Base-by-base conservation (phyloP, 1,140 invertebrate species). In the Cydia fagiglandana region DNA sequence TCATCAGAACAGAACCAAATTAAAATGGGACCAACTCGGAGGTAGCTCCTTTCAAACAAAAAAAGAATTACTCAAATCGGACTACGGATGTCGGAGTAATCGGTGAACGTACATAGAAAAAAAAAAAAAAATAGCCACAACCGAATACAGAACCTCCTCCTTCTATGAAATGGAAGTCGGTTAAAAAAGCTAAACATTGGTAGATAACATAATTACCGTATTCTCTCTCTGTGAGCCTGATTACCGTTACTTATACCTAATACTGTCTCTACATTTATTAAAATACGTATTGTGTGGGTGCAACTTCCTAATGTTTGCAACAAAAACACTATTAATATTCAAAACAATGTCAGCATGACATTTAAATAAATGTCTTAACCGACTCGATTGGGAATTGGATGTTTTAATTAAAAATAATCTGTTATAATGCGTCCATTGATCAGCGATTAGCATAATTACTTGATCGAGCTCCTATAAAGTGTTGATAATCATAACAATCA, bases 321-420 rank as follows among this genome's bases (percentile, higher is more conserved):
- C n/a, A 41, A 45, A 70, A 70, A 70, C 66, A 41, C 34, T 70
- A 41, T 70, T 70, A 70, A 70, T 68, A 68, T 68, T 38, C 30
- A 41, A 15, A 41, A 17, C 34, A 66, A 34, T 34, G 24, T 66
- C 64, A 66, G 24, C 24, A 66, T n/a, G 64, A 66, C 64, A 68
- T 68, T 68, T 38, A 34, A 68, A 34, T 68, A 68, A 61, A 68
- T 68, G 64, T 68, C 64, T 68, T 30, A 68, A 68, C 38, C 64
- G 13, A 30, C 64, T 9, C 13, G 64, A 68, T 17, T 68, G 30
- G 64, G n/a, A 68, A 68, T 30, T 38, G 24, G 64, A 34, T 68
- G 30, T 68, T 68, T 38, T 68, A 68, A 68, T 68, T 68, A 68
- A 68, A 68, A 68, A 68, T 68, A 38, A 68, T 68, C 30, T 68